Evolutionary conservation across 2,113 vertebrate genomes (phyloP).

Genomic region (Tachysurus fulvidraco): DNA sequence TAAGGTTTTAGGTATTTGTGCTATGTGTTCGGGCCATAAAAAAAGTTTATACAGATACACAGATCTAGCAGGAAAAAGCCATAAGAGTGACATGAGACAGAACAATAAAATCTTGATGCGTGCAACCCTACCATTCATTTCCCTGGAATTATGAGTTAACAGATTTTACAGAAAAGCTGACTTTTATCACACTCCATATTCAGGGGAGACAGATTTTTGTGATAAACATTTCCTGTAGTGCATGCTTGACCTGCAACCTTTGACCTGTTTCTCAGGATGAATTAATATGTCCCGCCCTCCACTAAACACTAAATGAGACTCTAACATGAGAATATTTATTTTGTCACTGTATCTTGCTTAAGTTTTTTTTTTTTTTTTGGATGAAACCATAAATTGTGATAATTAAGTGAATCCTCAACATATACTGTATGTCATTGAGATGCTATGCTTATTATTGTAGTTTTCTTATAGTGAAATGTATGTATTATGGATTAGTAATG

Average conservation of each 20-base stretch:
- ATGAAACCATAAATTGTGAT: not conserved
- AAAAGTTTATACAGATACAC: not conserved
- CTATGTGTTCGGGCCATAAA: not conserved
- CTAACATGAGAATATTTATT: no score
- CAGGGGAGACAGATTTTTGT: not conserved
- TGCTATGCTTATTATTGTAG: not conserved
- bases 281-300: not conserved
- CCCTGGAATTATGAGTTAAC: no score
- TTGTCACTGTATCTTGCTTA: not conserved
- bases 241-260: constrained; percentile 10
- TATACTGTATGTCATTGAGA: not conserved
- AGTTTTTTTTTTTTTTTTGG: not conserved
- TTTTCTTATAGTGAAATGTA: not conserved
- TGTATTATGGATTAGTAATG: not conserved
- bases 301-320: not conserved
- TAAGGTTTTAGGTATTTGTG: not conserved
- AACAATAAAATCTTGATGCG: no score
- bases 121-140: no score
- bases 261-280: not conserved
- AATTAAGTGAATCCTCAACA: not conserved
- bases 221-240: constrained; percentile 21
- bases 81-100: no score
- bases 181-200: not conserved
- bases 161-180: constrained; percentile 9
- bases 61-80: no score